Base-by-base conservation (phyloP, 2,888 invertebrate genomes). In the Rhyacophila evoluta region DNA sequence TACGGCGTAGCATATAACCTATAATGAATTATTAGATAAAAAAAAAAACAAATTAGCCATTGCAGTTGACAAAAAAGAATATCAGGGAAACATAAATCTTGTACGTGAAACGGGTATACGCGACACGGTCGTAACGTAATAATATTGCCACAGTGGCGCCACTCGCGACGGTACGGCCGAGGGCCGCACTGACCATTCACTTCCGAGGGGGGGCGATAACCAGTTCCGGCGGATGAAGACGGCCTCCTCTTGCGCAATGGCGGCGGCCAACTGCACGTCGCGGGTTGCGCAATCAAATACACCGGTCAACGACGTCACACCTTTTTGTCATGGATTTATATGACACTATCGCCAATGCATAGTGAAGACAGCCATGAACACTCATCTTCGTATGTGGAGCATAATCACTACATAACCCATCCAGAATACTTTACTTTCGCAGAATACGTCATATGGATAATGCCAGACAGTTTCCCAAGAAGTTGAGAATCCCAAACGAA, bases 171-270 rank as follows among this genome's bases (percentile, higher is more conserved):
- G 15, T 19, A 19, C 55, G 55, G 15, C 55, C 55, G 55, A 55
- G 55, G 8, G 19, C 55, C 19, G 55, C 12, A 55, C 55, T 19
- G 10, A 10, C 55, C 8, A 10, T 25, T 25, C 55, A 55, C 55
- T 55, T 55, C 55, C 55, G 55, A 55, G 55, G 25, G 55, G n/a
- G 55, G 55, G 55, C 55, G 55, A 55, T 55, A 55, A 55, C 55
- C 55, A 55, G 55, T 55, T 55, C 55, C 55, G 55, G 25, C 12
- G 55, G 55, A 55, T 10, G 55, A 6, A 15, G 41, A 11, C 11
- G 12, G 39, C 8, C 39, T 0, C 12, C 3, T 25, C 55, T 55
- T 55, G 55, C 55, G 55, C 55, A 55, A 55, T 25, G 55, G 55
- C 55, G 2, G 55, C 55, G 19, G 25, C 2, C 1, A n/a, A 25